These are phyloP conservation scores for Argyresthia goedartella DNA, from an alignment of 2,888 invertebrate genomes.

Conservation along the genomic window DNA sequence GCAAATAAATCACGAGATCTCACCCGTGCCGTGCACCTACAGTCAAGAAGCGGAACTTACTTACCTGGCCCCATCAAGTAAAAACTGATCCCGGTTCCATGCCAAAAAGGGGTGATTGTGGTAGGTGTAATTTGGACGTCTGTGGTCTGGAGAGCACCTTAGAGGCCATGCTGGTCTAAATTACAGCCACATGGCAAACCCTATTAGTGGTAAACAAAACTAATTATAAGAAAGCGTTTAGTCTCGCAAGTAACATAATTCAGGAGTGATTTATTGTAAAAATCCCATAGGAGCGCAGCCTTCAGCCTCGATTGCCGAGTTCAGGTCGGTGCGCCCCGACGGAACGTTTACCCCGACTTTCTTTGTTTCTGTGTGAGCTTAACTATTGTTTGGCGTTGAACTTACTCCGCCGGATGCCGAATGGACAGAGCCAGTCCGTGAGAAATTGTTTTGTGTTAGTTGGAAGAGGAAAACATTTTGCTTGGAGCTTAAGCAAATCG, in stretches of 20 bases:
- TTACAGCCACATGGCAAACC: no score
- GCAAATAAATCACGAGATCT: constrained; percentile 61
- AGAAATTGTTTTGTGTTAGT: constrained; percentile 64
- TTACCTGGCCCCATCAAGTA: not conserved
- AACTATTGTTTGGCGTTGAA: constrained; percentile 62
- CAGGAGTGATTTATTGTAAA: no score
- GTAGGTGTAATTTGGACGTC: no score
- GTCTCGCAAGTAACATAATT: no score
- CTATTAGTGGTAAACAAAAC: no score
- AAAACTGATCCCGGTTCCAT: not conserved
- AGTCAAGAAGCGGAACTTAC: not conserved
- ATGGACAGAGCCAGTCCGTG: constrained; percentile 52
- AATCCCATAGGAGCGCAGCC: not conserved
- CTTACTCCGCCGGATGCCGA: constrained; percentile 50
- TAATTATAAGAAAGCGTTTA: no score
- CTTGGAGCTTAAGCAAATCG: constrained; percentile 59
- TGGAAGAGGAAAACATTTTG: constrained; percentile 62
- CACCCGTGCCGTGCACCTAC: constrained; percentile 31
- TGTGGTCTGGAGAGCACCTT: no score
- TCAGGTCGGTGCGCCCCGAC: not conserved
- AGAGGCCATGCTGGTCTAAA: no score
- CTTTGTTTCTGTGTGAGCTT: constrained; percentile 41
- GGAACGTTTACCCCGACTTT: constrained; percentile 31
- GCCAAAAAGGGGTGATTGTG: not conserved
- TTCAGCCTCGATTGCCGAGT: not conserved